Base-by-base conservation (phyloP, 1,140 invertebrate species). In the Drosophila nannoptera region DNA sequence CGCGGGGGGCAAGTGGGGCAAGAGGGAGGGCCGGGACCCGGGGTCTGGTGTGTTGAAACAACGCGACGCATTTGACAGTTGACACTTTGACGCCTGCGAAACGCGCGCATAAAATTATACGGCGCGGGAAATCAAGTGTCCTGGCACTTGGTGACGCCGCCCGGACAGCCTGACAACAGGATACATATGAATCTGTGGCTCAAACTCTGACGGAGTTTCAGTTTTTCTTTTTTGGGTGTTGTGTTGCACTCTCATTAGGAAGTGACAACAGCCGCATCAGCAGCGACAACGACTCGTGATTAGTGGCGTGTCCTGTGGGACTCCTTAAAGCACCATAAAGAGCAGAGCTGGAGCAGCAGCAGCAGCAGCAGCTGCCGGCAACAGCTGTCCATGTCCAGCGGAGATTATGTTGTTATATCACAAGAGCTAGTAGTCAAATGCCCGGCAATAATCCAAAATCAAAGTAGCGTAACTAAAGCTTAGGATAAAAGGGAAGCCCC, bases 381-480 rank as follows among this genome's bases (percentile, higher is more conserved):
- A 55, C 73, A 68, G 73, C 69, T 72, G 53, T 59, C 42, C 42
- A 29, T 55, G 64, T 67, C 56, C 64, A 61, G 58, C 36, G 31
- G 31, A 66, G 81, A 84, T 84, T 74, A 80, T 55, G 60, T 60
- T 80, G 73, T 70, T 66, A 60, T 43, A 69, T 69, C 64, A 52
- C 38, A 52, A n/a, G 11, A 50, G 32, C 52, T 36, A 55, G 48
- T 40, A 55, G 48, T 40, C 35, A 61, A 60, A 54, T 65, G 56
- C 12, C 35, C 16, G 42, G 22, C 38, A 62, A 68, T 63, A 75
- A 75, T 73, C 73, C 53, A 52, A 77, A 86, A 77, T 84, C 80
- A 80, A 86, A 84, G 80, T 63, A 76, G 80, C 77, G 81, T 78
- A 80, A 86, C 80, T 80, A 86, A 84, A 86, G 81, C 81, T 84